Evolutionary conservation across 2,888 invertebrate species (phyloP).

Genomic region (Drosophila subsilvestris): DNA sequence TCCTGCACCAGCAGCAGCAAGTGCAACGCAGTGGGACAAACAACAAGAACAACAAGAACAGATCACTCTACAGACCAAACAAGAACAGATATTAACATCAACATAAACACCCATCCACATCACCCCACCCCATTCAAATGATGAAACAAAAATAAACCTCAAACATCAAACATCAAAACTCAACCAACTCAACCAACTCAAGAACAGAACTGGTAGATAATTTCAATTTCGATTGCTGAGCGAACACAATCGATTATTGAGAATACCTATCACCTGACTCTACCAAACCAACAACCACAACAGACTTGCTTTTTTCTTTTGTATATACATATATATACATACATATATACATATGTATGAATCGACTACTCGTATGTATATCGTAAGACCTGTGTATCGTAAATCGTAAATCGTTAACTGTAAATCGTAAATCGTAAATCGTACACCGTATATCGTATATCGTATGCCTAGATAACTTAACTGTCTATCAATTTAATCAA

Average conservation of each 20-base stretch:
- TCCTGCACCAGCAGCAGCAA: constrained; percentile 43
- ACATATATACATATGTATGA: constrained; percentile 28
- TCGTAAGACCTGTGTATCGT: constrained; percentile 9
- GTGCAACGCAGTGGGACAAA: constrained; percentile 33
- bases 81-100: constrained; percentile 3
- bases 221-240: constrained; percentile 73
- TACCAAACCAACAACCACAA: constrained; percentile 34
- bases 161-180: not conserved
- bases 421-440: not conserved
- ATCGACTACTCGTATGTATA: constrained; percentile 42
- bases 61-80: constrained; percentile 35
- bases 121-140: no score
- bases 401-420: constrained; percentile 7
- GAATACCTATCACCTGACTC: constrained; percentile 64
- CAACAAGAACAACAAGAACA: constrained; percentile 35
- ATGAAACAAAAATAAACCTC: constrained; percentile 20
- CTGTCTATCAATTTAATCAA: constrained; percentile 34
- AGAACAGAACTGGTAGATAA: constrained; percentile 66
- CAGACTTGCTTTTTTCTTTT: constrained; percentile 79
- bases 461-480: constrained; percentile 42
- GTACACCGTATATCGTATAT: constrained; percentile 13
- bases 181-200: not conserved
- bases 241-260: constrained; percentile 68
- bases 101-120: not conserved
- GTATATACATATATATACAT: constrained; percentile 50